Base-by-base conservation (phyloP, 1,140 invertebrate species). In the Zaprionus davidi region DNA sequence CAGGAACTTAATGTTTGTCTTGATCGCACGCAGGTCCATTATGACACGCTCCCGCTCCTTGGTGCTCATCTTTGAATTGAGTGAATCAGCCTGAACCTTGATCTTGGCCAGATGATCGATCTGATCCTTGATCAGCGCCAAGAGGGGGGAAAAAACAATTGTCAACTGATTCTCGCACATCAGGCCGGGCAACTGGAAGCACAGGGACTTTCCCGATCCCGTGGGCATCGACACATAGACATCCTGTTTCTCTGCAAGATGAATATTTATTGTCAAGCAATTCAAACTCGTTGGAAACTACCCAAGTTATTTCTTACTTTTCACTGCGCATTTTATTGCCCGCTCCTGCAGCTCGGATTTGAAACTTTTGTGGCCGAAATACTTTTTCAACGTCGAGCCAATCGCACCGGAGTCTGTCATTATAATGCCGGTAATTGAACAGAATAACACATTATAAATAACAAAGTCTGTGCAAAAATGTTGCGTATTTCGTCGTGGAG, bases 131-230 rank as follows among this genome's bases (percentile, higher is more conserved):
- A 96, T 99, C n/a, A 99, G 94, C 22, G 98, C 98, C 68, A 99
- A 95, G 9, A 99, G 93, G 24, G 98, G 98, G 9, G 98, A 99
- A 82, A 99, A 96, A 12, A 99, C 98, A 66, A 99, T 94, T 15
- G 97, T 95, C 34, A 97, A 93, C 91, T 96, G 95, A 82, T 95
- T 94, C 46, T 95, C 94, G 74, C 95, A 94, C 73, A 96, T 90
- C 79, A 98, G 94, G 0, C 97, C 97, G 51, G 98, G 98, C 85
- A 97, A 94, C 22, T 99, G 98, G 93, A 98, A 99, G 92, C 98
- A 99, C 44, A 99, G 93, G 68, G 97, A 98, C 93, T 99, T 99
- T n/a, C 98, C 98, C 79, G 97, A 97, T 15, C 98, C 98, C 74
- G 97, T 98, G 5, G 97, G 97, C 97, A 98, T 98, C 81, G 97